phyloP scores from a whole-genome alignment of 2,113 vertebrate genomes.

The Pimephales promelas region DNA sequence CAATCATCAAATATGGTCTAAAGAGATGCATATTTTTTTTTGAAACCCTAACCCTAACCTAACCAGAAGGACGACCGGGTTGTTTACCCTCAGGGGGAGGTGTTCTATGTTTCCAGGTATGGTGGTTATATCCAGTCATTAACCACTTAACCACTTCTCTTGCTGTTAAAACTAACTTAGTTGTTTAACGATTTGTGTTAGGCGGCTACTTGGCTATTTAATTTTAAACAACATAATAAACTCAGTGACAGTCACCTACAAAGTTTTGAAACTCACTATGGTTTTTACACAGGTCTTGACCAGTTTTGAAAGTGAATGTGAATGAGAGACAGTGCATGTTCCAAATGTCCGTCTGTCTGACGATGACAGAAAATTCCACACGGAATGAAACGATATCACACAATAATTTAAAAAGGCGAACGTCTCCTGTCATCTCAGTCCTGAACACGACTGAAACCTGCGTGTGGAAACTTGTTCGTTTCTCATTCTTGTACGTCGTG shows the following conservation, averaged over 20 bases:
- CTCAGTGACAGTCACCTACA: background rate
- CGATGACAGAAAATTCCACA: background rate
- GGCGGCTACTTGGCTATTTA: background rate
- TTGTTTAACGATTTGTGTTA: background rate
- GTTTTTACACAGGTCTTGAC: background rate
- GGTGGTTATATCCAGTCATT: no score
- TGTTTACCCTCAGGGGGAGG: background rate
- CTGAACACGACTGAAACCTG: background rate
- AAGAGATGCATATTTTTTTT: background rate
- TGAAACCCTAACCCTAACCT: background rate
- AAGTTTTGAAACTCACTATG: background rate
- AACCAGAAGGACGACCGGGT: background rate
- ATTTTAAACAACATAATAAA: background rate
- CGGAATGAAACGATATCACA: background rate
- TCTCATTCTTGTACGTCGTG: slow-evolving; percentile 9
- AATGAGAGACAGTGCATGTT: background rate
- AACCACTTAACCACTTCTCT: background rate
- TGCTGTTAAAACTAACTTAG: background rate
- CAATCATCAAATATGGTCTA: background rate
- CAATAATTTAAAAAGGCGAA: background rate
- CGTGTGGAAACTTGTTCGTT: slow-evolving; percentile 23
- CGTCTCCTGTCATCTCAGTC: background rate
- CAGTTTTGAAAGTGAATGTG: background rate
- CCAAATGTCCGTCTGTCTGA: background rate
- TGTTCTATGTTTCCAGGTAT: no score